Evolutionary conservation across 2,888 invertebrate species (phyloP).

Genomic region (Athalia rosae): DNA sequence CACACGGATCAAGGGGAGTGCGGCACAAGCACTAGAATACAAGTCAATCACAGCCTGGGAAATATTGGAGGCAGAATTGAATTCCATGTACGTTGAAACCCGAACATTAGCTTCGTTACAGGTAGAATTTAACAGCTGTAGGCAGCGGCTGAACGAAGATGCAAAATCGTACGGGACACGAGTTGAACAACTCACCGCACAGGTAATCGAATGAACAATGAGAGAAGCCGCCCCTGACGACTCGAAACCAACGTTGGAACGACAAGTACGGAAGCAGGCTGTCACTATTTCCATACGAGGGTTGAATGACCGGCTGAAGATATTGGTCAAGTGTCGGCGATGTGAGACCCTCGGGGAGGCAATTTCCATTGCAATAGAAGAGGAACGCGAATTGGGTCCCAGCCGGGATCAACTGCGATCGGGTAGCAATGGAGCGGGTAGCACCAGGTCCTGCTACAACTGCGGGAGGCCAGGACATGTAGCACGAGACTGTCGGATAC

Average conservation of each 20-base stretch:
- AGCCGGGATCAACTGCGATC: background rate
- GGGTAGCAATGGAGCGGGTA: background rate
- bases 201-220: slow-evolving; percentile 11
- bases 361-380: slow-evolving; percentile 15
- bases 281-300: slow-evolving; percentile 12
- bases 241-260: slow-evolving; percentile 8
- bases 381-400: slow-evolving; percentile 1
- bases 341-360: slow-evolving; percentile 5
- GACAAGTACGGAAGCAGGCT: slow-evolving; percentile 10
- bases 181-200: slow-evolving; percentile 8
- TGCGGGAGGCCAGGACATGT: slow-evolving; percentile 11
- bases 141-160: slow-evolving; percentile 19
- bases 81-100: background rate
- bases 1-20: background rate
- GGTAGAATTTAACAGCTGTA: slow-evolving; percentile 14
- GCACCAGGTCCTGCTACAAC: background rate
- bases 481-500: background rate
- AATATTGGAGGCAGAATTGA: background rate
- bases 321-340: slow-evolving; percentile 12
- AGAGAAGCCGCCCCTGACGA: background rate
- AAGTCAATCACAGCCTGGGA: background rate
- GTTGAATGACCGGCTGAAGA: background rate
- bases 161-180: slow-evolving; percentile 10
- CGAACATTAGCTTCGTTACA: background rate
- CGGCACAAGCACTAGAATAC: background rate